phyloP scores from a whole-genome alignment of 1,140 invertebrate species.

The Bacillus rossius region DNA sequence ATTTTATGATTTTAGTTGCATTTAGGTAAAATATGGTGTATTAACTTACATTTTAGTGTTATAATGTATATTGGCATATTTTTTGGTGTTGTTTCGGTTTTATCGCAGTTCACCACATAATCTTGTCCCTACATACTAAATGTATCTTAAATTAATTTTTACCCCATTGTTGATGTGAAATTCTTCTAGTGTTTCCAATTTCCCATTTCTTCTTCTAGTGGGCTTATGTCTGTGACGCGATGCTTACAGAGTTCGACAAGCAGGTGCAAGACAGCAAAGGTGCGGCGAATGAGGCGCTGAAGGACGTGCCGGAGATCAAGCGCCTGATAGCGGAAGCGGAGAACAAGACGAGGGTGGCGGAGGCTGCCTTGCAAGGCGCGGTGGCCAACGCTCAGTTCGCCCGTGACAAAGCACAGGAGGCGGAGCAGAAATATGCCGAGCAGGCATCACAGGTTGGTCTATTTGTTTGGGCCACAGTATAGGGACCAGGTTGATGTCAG shows the following conservation, averaged over 20 bases:
- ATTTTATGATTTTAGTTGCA: too few species aligned
- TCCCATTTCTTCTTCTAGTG: too few species aligned
- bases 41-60: too few species aligned
- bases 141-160: too few species aligned
- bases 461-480: background rate
- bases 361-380: constrained; percentile 58
- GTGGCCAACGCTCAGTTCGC: constrained; percentile 73
- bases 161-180: too few species aligned
- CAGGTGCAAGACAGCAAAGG: constrained; percentile 75
- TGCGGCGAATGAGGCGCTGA: constrained; percentile 62
- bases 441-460: constrained; percentile 63
- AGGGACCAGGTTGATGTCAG: too few species aligned
- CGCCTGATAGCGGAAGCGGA: constrained; percentile 57
- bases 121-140: too few species aligned
- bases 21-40: too few species aligned
- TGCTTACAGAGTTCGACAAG: constrained; percentile 73
- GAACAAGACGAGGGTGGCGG: constrained; percentile 49
- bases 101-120: too few species aligned
- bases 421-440: constrained; percentile 63
- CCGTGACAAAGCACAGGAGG: constrained; percentile 66
- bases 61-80: too few species aligned
- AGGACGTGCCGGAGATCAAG: constrained; percentile 53
- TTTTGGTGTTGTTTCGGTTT: too few species aligned
- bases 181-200: too few species aligned
- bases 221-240: background rate